Evolutionary conservation across 2,888 invertebrate genomes (phyloP), one percentile per base, ranked within the genome.

Genomic region (Andrena flavipes): DNA sequence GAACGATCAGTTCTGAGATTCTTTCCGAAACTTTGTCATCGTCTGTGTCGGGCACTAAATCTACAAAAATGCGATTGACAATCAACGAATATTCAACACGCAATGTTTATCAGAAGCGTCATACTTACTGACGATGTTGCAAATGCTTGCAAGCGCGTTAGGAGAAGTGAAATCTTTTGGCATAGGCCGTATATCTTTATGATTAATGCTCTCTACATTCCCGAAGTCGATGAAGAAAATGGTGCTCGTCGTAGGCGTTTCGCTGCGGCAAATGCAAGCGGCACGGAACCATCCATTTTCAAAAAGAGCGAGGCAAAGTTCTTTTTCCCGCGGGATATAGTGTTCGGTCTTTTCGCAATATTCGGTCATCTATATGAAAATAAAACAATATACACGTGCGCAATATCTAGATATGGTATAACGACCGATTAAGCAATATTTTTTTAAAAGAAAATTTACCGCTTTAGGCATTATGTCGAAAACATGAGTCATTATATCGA

Each of bases 171-270:
- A 94, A 26, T 94, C 93, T 76, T 91, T 88, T 0, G 90, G 87
- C 87, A 94, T 93, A 23, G 86, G 71, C 54, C 94, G 85, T 4
- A 94, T 91, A 51, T 94, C 84, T 7, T 79, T 85, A 30, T 93
- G 92, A 0, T 85, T 20, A 2, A 94, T 91, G 7, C 64, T 35
- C 8, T 88, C 91, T 0, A 85, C 33, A 54, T 93, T 93, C 1
- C 94, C 94, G 76, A 82, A 93, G 69, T 94, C 94, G 6, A 94
- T 73, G 26, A 93, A 93, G 26, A 91, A 90, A 1, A 94, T 81
- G 1, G 60, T 6, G 16, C 90, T 83, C n/a, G 85, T 76, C 2
- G 80, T 86, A 0, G 84, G 29, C 0, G 89, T 78, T 5, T 71
- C 49, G n/a, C 56, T 88, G 13, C 89, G 83, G 13, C 79, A 16